These are phyloP conservation scores for Caloenas nicobarica DNA, from an alignment of 2,113 vertebrate species.

Conservation along the genomic window DNA sequence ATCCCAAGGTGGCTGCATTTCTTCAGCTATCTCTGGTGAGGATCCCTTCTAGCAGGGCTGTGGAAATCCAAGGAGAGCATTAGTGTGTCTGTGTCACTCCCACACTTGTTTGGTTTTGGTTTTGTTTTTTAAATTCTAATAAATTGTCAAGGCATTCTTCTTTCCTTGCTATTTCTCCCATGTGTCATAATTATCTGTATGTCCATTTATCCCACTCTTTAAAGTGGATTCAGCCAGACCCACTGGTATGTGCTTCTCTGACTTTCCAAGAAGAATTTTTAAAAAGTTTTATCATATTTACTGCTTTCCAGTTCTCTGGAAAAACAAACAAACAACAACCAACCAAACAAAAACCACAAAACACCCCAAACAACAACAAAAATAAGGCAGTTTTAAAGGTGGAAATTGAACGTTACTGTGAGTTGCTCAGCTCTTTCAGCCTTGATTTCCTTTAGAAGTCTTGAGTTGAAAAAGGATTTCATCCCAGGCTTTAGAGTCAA, in stretches of 20 bases:
- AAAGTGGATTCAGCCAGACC: background rate
- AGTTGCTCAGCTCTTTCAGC: background rate
- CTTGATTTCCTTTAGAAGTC: background rate
- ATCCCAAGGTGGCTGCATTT: background rate
- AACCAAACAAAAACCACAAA: no score
- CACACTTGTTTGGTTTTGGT: no score
- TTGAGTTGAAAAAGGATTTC: background rate
- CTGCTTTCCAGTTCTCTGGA: background rate
- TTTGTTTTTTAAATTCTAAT: background rate
- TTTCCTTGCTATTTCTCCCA: background rate
- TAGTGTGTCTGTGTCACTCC: background rate
- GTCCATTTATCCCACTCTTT: background rate
- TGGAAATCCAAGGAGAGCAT: background rate
- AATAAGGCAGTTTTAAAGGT: background rate
- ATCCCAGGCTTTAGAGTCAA: background rate
- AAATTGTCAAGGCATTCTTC: background rate
- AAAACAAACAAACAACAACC: no score
- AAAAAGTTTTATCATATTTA: background rate
- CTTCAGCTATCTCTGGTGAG: background rate
- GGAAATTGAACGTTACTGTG: background rate
- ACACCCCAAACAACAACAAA: no score
- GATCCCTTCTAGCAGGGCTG: background rate
- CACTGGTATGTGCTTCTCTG: background rate
- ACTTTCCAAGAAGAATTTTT: background rate
- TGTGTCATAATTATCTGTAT: background rate